These are phyloP conservation scores for Torymus tubicola DNA, from an alignment of 2,888 invertebrate genomes.

Conservation along the genomic window DNA sequence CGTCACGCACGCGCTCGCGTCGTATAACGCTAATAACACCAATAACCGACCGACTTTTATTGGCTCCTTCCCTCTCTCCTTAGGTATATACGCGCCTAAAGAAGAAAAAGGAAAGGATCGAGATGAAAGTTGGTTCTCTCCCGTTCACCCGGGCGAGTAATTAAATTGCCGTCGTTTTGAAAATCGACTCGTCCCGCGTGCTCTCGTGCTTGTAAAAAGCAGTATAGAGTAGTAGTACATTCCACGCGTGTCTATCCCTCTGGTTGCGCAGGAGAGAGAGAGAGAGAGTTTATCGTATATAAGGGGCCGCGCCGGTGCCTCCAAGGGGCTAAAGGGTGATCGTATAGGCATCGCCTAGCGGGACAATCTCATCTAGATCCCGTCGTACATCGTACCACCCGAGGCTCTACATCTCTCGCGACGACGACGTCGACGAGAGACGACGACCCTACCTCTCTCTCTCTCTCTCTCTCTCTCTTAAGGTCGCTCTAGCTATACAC, in stretches of 20 bases:
- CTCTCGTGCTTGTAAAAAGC: conserved; percentile 34
- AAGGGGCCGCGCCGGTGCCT: conserved; percentile 56
- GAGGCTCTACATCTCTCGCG: conserved; percentile 72
- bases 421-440: conserved; percentile 53
- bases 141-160: conserved; percentile 25
- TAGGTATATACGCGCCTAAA: not conserved
- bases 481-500: conserved; percentile 61
- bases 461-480: conserved; percentile 60
- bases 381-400: conserved; percentile 75
- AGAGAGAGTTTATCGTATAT: conserved; percentile 70
- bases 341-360: conserved; percentile 65
- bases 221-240: conserved; percentile 7
- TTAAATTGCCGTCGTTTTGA: conserved; percentile 54
- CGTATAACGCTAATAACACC: conserved; percentile 11
- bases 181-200: conserved; percentile 37
- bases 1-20: not conserved
- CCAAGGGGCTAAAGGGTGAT: conserved; percentile 68
- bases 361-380: conserved; percentile 76
- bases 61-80: not conserved
- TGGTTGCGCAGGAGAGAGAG: no score
- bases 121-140: not conserved
- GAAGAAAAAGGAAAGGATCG: not conserved
- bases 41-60: not conserved
- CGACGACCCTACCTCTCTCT: conserved; percentile 61
- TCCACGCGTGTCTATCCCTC: conserved; percentile 60